Evolutionary conservation across 1,140 invertebrate genomes (phyloP).

Genomic region (Daktulosphaira vitifoliae): DNA sequence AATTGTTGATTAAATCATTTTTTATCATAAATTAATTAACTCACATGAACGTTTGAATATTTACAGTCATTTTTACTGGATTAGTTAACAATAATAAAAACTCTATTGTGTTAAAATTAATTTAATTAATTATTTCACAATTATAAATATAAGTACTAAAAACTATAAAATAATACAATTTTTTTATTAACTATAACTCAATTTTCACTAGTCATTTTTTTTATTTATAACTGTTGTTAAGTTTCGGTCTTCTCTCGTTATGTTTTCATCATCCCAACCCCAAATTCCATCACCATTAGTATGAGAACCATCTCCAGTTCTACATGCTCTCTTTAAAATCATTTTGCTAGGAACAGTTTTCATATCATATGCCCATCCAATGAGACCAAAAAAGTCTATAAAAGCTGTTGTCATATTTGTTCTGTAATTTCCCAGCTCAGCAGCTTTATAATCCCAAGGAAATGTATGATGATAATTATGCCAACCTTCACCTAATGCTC

Average conservation of each 20-base stretch:
- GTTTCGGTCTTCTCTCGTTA: conserved; percentile 56
- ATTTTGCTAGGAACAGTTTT: conserved; percentile 51
- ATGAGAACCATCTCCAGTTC: conserved; percentile 56
- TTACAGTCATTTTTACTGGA: too few relatives aligned
- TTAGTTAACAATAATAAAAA: too few relatives aligned
- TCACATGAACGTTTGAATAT: too few relatives aligned
- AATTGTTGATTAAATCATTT: too few relatives aligned
- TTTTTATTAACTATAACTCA: too few relatives aligned
- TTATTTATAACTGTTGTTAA: conserved; percentile 44
- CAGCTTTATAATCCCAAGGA: conserved; percentile 85
- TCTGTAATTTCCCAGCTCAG: conserved; percentile 66
- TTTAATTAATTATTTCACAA: too few relatives aligned
- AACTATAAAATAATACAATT: too few relatives aligned
- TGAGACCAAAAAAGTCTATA: conserved; percentile 56
- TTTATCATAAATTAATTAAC: too few relatives aligned
- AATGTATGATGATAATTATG: conserved; percentile 95
- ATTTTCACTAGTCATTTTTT: conserved; percentile 25
- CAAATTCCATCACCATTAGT: conserved; percentile 48
- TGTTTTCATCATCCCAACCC: conserved; percentile 77
- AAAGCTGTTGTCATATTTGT: conserved; percentile 70
- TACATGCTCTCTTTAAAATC: conserved; percentile 47
- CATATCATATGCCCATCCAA: conserved; percentile 74
- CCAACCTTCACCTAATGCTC: conserved; percentile 77
- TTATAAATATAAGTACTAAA: too few relatives aligned
- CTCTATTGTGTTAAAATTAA: too few relatives aligned